Base-by-base conservation (phyloP, 2,888 invertebrate species). In the Ophraella communa region DNA sequence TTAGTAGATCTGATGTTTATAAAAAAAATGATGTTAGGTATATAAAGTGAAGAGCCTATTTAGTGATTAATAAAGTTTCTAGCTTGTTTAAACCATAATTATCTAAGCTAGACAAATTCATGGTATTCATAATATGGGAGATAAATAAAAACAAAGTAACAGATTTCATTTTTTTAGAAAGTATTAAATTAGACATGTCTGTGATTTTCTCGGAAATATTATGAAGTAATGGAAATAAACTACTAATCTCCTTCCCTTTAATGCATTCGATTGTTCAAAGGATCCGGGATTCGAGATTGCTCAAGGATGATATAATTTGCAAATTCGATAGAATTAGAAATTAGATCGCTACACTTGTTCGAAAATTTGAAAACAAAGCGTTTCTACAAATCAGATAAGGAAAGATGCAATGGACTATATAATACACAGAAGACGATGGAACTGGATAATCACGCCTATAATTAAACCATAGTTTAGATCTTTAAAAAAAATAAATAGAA, bases 201-300 rank as follows among this genome's bases (percentile, higher is more conserved):
- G 20, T n/a, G 20, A 35, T 35, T 35, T 14, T 17, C 10, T 4
- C 33, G 44, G 20, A 39, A 47, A 51, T 56, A 51, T 14, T 21
- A 49, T 23, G 44, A 27, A 51, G 62, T 55, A 55, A 56, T 62
- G 49, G 39, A 21, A 49, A 62, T 30, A 56, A 62, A 56, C 56
- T 49, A 62, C 55, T 55, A 42, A 51, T 62, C 55, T 55, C 62
- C 55, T 51, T 51, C 62, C 42, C 30, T 56, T 49, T 56, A 42
- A 42, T 42, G 55, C 56, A 21, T 33, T 57, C 49, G 14, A 57
- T 49, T 47, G 33, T 57, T 35, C 57, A 57, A 45, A 57, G 21
- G 45, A 45, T 21, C 4, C 45, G 23, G 11, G 45, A 45, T 57
- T 27, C 33, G 47, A 49, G 35, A 47, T 18, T 35, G 47, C 49